These are phyloP conservation scores for Watsonalla binaria DNA, from an alignment of 2,888 invertebrate genomes.

Conservation along the genomic window DNA sequence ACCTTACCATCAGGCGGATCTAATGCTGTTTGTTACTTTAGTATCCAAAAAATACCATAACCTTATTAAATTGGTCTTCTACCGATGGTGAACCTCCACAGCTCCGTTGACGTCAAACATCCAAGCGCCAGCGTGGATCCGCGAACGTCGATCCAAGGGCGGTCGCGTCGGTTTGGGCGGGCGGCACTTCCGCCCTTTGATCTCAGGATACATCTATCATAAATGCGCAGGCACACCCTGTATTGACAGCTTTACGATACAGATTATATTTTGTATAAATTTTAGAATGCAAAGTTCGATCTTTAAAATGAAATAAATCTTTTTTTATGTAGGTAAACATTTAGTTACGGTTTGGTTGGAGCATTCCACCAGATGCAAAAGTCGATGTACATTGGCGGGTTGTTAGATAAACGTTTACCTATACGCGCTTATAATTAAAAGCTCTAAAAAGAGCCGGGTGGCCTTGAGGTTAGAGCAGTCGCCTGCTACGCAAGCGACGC, in stretches of 20 bases:
- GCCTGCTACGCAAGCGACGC: too few species aligned
- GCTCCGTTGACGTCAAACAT: too few species aligned
- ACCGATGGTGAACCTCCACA: not conserved
- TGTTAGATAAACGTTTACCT: too few species aligned
- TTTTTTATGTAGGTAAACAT: not conserved
- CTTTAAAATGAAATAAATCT: not conserved
- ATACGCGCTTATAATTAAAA: too few species aligned
- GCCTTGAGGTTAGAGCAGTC: too few species aligned
- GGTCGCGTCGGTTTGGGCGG: slow-evolving; percentile 17
- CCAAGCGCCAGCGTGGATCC: too few species aligned
- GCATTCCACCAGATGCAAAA: not conserved
- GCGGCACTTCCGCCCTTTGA: slow-evolving; percentile 33
- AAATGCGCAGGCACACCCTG: slow-evolving; percentile 15
- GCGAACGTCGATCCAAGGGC: not conserved
- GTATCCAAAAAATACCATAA: too few species aligned
- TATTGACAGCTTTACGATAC: slow-evolving; percentile 43
- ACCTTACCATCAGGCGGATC: too few species aligned
- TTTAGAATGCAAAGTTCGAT: not conserved
- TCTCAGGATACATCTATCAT: slow-evolving; percentile 37
- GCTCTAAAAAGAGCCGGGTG: too few species aligned
- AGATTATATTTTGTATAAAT: slow-evolving; percentile 9
- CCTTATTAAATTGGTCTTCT: not conserved
- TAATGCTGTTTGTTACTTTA: too few species aligned
- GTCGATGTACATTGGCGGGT: too few species aligned
- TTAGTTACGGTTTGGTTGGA: not conserved